Base-by-base conservation (phyloP, 2,888 invertebrate genomes). In the Entomobrya proxima region DNA sequence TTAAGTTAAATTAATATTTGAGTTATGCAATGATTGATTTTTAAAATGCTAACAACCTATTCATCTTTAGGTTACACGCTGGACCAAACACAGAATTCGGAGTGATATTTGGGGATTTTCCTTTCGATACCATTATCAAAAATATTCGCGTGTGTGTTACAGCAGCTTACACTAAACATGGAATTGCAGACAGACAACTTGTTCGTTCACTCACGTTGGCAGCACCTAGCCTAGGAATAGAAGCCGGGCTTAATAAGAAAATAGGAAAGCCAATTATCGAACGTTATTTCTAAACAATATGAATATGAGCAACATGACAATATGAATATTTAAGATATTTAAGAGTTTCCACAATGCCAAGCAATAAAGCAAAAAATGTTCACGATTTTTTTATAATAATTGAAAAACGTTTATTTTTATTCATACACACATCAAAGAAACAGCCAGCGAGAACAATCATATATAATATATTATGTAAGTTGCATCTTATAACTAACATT, bases 41-140 rank as follows among this genome's bases (percentile, higher is more conserved):
- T n/a, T n/a, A n/a, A n/a, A n/a, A n/a, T n/a, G n/a, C n/a, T n/a
- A n/a, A n/a, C n/a, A n/a, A n/a, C n/a, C n/a, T n/a, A n/a, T n/a
- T n/a, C n/a, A n/a, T n/a, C 9, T 78, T 15, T 30, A 82, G 82
- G 82, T 6, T 82, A 13, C 80, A 81, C 50, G 76, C 75, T 5
- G 84, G 84, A 21, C 55, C 35, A 3, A 18, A 67, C 15, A 67
- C 79, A 7, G 83, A 86, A 18, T 86, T 85, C 50, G 88, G 86
- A n/a, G 84, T 88, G 3, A 64, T 88, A 7, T 84, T 86, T 76
- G 88, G 88, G 18, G 86, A 88, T 30, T 84, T 86, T 44, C 35
- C 80, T 18, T n/a, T 80, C n/a, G 7, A 18, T 11, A 69, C 27
- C 0, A 81, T 81, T 18, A n/a, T 81, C 4, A 58, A 30, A 18